phyloP scores from a whole-genome alignment of 2,888 invertebrate species.

The Microctonus aethiopoides region DNA sequence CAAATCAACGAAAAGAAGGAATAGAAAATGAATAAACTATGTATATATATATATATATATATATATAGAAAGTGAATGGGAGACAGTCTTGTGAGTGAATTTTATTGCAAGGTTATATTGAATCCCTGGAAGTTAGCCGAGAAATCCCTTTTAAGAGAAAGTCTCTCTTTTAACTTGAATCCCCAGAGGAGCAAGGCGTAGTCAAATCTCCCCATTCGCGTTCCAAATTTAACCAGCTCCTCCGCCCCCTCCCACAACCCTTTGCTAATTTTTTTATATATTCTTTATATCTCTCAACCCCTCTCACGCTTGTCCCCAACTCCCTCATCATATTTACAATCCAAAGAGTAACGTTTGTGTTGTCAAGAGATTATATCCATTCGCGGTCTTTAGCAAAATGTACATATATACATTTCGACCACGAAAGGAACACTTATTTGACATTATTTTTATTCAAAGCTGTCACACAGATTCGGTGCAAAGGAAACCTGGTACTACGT shows the following conservation, averaged over 20 bases:
- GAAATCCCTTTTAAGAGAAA: slow-evolving; percentile 33
- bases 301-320: slow-evolving; percentile 23
- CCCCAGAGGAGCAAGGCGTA: slow-evolving; percentile 45
- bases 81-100: slow-evolving; percentile 57
- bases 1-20: slow-evolving; percentile 21
- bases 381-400: slow-evolving; percentile 35
- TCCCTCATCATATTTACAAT: slow-evolving; percentile 34
- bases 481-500: not conserved
- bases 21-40: slow-evolving; percentile 1
- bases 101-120: slow-evolving; percentile 64
- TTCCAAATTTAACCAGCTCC: slow-evolving; percentile 40
- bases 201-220: slow-evolving; percentile 43
- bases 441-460: slow-evolving; percentile 35
- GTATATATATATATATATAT: not conserved
- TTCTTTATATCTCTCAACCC: not conserved
- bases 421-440: slow-evolving; percentile 37
- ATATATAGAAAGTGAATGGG: slow-evolving; percentile 16
- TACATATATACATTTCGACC: slow-evolving; percentile 32
- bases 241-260: slow-evolving; percentile 18
- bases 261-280: not conserved
- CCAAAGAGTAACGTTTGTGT: slow-evolving; percentile 35
- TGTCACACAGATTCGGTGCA: not conserved
- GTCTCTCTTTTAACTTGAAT: slow-evolving; percentile 40
- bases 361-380: slow-evolving; percentile 37
- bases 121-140: slow-evolving; percentile 51